Percentiles rank a stretch among this genome's conserved stretches.
Conservation (phyloP, 2,888 invertebrate genomes). For the Hydrotaea diabolus region DNA sequence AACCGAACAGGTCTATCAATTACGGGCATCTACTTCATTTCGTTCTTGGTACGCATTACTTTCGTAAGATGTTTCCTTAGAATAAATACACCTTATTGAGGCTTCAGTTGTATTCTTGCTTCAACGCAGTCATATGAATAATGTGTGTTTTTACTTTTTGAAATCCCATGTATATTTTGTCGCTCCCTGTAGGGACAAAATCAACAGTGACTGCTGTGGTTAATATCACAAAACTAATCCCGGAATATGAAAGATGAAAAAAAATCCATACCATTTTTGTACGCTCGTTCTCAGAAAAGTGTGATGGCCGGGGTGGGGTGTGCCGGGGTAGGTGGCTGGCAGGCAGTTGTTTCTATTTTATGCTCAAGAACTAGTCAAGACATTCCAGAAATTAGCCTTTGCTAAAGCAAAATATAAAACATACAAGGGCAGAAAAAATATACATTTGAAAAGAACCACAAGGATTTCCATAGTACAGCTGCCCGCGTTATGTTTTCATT, state of each 20-base stretch:
- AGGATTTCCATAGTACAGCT: background rate
- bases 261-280: background rate
- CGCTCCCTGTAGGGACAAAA: background rate
- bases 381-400: conserved; percentile 1
- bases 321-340: background rate
- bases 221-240: background rate
- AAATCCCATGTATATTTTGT: no score
- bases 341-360: background rate
- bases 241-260: background rate
- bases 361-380: background rate
- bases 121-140: no score
- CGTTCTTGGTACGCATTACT: no score
- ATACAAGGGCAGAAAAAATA: background rate
- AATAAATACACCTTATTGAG: no score
- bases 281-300: background rate
- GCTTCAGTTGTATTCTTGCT: no score
- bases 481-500: background rate
- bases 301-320: no score
- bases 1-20: no score
- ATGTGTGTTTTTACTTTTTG: no score
- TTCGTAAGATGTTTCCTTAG: no score
- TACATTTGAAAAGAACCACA: background rate
- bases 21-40: no score
- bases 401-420: background rate
- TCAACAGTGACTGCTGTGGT: background rate